Evolutionary conservation across 2,797 vertebrate genomes (phyloP).

Genomic region (Phrynocephalus vlangalii): DNA sequence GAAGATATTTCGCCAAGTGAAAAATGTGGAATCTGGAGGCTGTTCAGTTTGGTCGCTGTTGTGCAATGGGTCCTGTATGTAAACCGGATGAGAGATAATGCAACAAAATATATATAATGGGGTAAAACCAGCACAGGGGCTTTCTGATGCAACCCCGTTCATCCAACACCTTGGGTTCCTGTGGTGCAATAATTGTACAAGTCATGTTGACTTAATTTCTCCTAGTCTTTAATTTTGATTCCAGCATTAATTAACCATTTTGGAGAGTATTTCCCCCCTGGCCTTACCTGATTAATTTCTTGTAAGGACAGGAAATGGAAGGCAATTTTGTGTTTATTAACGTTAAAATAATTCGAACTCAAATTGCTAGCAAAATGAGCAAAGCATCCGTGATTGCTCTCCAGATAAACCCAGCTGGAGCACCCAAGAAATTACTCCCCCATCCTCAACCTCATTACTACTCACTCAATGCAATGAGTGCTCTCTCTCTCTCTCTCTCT

Average conservation of each 20-base stretch:
- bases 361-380: slow-evolving; percentile 37
- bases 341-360: slow-evolving; percentile 34
- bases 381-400: slow-evolving; percentile 27
- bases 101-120: not conserved
- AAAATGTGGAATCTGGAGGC: not conserved
- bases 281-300: slow-evolving; percentile 34
- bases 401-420: slow-evolving; percentile 33
- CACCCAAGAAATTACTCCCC: slow-evolving; percentile 13
- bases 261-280: not conserved
- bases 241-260: slow-evolving; percentile 35
- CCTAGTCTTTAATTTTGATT: slow-evolving; percentile 33
- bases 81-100: not conserved
- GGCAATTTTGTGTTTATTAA: slow-evolving; percentile 43
- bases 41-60: not conserved
- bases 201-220: slow-evolving; percentile 38
- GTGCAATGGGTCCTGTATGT: not conserved
- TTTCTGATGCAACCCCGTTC: not conserved
- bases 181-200: slow-evolving; percentile 16
- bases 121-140: not conserved
- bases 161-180: not conserved
- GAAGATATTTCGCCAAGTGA: not conserved
- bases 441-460: slow-evolving; percentile 16
- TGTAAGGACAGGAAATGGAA: slow-evolving; percentile 38
- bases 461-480: slow-evolving; percentile 39
- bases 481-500: no score